A percentile compares a stretch with the other conserved stretches of the same genome.
phyloP scores from a whole-genome alignment of 2,888 invertebrate genomes.

The Anoplius nigerrimus region DNA sequence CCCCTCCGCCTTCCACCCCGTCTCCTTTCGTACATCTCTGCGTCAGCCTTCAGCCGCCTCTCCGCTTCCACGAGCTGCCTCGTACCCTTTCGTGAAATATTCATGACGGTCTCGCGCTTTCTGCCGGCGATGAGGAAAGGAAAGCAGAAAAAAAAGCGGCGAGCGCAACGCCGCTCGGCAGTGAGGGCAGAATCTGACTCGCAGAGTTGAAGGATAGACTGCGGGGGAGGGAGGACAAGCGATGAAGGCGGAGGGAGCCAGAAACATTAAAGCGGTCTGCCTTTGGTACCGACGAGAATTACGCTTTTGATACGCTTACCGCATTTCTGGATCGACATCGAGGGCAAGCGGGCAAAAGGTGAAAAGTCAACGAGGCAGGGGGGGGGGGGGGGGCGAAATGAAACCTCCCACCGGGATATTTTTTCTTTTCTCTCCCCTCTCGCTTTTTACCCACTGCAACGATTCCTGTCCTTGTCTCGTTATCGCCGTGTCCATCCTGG shows the following conservation, averaged over 20 bases:
- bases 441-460: neutral
- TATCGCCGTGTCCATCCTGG: neutral
- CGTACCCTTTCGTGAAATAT: slow-evolving; percentile 58
- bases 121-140: slow-evolving; percentile 6
- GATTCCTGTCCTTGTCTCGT: neutral
- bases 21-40: neutral
- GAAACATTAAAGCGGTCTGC: slow-evolving; percentile 22
- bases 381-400: too few relatives aligned
- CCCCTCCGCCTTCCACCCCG: slow-evolving; percentile 11
- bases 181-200: slow-evolving; percentile 13
- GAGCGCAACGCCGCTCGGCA: neutral
- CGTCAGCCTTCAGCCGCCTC: neutral
- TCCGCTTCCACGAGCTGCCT: neutral
- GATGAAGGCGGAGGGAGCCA: slow-evolving; percentile 1
- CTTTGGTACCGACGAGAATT: slow-evolving; percentile 25
- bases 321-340: slow-evolving; percentile 7
- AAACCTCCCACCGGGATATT: too few relatives aligned
- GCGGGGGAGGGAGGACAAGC: slow-evolving; percentile 1
- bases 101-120: slow-evolving; percentile 56
- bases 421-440: neutral
- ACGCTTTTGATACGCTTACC: slow-evolving; percentile 25
- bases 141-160: neutral
- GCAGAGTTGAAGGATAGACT: neutral
- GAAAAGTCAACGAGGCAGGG: neutral
- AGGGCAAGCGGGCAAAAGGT: neutral